Conservation (phyloP, 2,888 invertebrate genomes). For the Atethmia centrago region DNA sequence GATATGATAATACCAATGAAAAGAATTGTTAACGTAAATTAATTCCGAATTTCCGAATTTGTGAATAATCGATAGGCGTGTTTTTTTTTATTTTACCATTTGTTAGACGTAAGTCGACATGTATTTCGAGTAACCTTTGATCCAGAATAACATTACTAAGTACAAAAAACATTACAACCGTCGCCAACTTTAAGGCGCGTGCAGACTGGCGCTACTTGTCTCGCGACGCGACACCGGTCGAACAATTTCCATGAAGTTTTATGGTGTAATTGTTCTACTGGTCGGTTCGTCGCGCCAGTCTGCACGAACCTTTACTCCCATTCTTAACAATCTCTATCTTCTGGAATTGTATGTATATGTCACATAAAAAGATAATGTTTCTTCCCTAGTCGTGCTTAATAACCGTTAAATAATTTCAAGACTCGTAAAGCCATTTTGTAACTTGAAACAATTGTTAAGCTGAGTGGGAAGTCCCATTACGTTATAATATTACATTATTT, state of each 20-base stretch:
- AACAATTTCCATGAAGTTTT: too few relatives aligned
- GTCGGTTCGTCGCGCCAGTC: too few relatives aligned
- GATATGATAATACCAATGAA: not conserved
- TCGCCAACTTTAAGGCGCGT: too few relatives aligned
- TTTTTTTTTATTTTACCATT: not conserved
- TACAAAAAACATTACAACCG: not conserved
- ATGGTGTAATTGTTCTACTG: too few relatives aligned
- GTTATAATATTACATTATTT: slow-evolving; percentile 29
- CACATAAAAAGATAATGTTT: slow-evolving; percentile 16
- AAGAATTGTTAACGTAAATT: not conserved
- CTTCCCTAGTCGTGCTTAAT: not conserved
- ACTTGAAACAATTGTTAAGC: slow-evolving; percentile 10
- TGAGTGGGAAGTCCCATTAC: slow-evolving; percentile 11
- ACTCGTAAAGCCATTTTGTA: slow-evolving; percentile 16
- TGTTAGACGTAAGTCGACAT: not conserved
- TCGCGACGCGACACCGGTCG: too few relatives aligned
- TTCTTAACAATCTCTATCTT: not conserved
- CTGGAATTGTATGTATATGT: slow-evolving; percentile 1
- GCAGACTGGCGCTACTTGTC: too few relatives aligned
- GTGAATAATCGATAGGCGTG: too few relatives aligned
- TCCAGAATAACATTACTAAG: not conserved
- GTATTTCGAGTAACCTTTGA: not conserved
- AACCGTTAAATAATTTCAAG: slow-evolving; percentile 14
- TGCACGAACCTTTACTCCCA: too few relatives aligned
- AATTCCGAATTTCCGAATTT: not conserved